Conservation (phyloP, 2,797 vertebrate species). For the Parauchenoglanis ngamensis region DNA sequence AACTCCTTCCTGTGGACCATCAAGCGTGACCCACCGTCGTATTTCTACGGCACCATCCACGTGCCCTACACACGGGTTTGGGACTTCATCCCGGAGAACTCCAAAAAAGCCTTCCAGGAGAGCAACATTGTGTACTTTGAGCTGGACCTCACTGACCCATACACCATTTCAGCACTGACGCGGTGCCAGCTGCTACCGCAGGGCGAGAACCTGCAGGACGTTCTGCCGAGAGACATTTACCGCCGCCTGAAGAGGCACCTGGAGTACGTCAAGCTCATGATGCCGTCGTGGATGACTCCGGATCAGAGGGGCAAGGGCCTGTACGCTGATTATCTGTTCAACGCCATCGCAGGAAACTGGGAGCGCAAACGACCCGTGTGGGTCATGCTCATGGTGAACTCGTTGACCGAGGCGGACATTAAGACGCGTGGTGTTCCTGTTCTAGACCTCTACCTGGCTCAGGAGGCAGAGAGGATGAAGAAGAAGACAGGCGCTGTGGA, state of each 20-base stretch:
- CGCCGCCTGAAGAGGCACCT: slow-evolving; percentile 82
- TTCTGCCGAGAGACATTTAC: slow-evolving; percentile 85
- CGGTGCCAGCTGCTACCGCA: slow-evolving; percentile 86
- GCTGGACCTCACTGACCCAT: slow-evolving; percentile 87
- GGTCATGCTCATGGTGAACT: slow-evolving; percentile 94
- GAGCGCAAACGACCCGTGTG: slow-evolving; percentile 87
- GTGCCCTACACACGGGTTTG: slow-evolving; percentile 87
- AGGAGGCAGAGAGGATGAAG: slow-evolving; percentile 86
- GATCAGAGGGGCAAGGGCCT: slow-evolving; percentile 86
- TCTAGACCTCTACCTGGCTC: slow-evolving; percentile 87
- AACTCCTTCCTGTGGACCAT: slow-evolving; percentile 94
- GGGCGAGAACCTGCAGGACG: slow-evolving; percentile 85
- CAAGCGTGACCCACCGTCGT: slow-evolving; percentile 85
- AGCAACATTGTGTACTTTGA: slow-evolving; percentile 88
- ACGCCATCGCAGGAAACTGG: slow-evolving; percentile 90
- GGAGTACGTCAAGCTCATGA: slow-evolving; percentile 88
- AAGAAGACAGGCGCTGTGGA: slow-evolving; percentile 88
- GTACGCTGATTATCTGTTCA: slow-evolving; percentile 89
- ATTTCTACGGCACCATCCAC: slow-evolving; percentile 89
- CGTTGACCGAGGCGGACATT: slow-evolving; percentile 84
- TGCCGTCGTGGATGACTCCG: slow-evolving; percentile 89
- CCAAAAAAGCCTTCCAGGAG: slow-evolving; percentile 87
- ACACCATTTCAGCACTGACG: slow-evolving; percentile 83
- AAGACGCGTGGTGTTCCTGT: slow-evolving; percentile 84
- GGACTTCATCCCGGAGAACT: slow-evolving; percentile 88